Percentiles rank a stretch among this genome's conserved stretches.
phyloP scores from a whole-genome alignment of 2,797 vertebrate species.

The Poecilia velifera region DNA sequence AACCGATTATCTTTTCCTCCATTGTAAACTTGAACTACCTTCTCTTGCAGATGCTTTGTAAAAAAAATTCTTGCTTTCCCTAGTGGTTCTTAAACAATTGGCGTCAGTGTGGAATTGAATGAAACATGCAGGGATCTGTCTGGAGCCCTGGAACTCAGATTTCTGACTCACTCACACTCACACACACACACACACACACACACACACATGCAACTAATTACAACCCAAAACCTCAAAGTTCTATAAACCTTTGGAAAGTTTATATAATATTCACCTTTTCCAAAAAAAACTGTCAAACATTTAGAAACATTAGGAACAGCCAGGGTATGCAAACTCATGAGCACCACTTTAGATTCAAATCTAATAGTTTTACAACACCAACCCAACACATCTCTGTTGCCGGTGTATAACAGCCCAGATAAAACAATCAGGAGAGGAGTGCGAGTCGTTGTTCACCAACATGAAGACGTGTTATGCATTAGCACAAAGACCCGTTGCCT shows the following conservation, averaged over 20 bases:
- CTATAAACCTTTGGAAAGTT: background rate
- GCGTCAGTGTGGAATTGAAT: background rate
- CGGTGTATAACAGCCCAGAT: constrained; percentile 8
- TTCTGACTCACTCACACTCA: background rate
- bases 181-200: background rate
- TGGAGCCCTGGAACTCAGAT: background rate
- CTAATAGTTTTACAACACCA: constrained; percentile 23
- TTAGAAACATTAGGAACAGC: background rate
- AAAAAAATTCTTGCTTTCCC: background rate
- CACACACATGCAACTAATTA: background rate
- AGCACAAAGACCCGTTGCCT: constrained; percentile 3
- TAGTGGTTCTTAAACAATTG: background rate
- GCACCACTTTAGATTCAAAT: constrained; percentile 5
- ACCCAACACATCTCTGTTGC: background rate
- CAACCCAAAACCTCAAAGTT: background rate
- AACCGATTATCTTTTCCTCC: background rate
- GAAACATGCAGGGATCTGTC: background rate
- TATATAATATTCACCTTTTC: background rate
- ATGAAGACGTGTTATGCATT: background rate
- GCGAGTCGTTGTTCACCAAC: constrained; percentile 6
- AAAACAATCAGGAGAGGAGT: constrained; percentile 8
- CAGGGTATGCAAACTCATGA: background rate
- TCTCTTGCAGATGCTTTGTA: background rate
- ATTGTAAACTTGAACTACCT: background rate
- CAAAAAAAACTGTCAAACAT: background rate